Evolutionary conservation across 1,140 invertebrate genomes (phyloP), one percentile per base, ranked within the genome.

Genomic region (Procambarus virginalis): DNA sequence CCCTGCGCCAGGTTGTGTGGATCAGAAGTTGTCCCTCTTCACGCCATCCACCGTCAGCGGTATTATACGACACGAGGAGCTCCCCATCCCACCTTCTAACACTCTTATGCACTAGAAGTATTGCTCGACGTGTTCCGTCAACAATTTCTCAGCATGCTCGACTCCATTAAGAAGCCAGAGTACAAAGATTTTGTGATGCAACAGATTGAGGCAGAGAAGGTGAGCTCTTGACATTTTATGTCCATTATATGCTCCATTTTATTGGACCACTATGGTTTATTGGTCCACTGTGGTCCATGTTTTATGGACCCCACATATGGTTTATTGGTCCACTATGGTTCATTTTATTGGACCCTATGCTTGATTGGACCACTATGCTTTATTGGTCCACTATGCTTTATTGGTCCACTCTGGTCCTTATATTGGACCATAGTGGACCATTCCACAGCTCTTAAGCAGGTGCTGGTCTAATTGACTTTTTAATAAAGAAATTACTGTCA

Each of bases 31-130:
- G 70, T 89, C 88, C 9, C 73, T 83, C 34, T 64, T 89, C 51
- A 84, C 88, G 5, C 48, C 88, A 22, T 84, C 88, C 55, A 60
- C 81, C 10, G 70, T 75, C n/a, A 70, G 70, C 22, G 88, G 88
- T 45, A 64, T 89, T 10, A 10, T 89, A n/a, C 70, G 88, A 9
- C 88, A 89, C 12, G 88, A 89, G 51, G 88, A 89, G 49, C 64
- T 89, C 55, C 88, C 88, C 88, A 89, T 89, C 73, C 88, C 88
- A n/a, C 88, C 88, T 73, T 84, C 88, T 14, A 60, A 89, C 58
- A 89, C 88, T 10, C 88, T 22, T 89, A 89, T 68, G 81, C 88
- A 22, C 75, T 89, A 45, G 88, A 89, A 70, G 81, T 89, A 20
- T 49, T 89, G 46, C 60, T 89, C 10, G 88, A 89, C n/a, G 58